A percentile compares a stretch with the other conserved stretches of the same genome.
Evolutionary conservation across 2,797 vertebrate species (phyloP).

Genomic region (Morelia viridis): DNA sequence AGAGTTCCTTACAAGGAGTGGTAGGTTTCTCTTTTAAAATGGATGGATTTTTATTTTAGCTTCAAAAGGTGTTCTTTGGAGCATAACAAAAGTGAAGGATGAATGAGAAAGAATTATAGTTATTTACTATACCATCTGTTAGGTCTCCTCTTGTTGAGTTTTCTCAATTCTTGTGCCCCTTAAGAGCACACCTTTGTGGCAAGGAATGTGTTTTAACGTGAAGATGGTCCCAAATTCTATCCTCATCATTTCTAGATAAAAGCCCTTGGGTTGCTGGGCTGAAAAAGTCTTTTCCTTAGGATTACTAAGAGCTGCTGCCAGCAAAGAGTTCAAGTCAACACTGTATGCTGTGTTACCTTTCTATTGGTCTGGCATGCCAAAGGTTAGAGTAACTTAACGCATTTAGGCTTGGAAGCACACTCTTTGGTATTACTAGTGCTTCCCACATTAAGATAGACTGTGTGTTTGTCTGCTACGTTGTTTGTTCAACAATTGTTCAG

Average conservation of each 20-base stretch:
- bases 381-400: neutral
- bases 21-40: neutral
- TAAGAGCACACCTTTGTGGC: neutral
- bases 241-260: neutral
- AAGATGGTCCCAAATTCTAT: neutral
- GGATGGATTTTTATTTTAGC: neutral
- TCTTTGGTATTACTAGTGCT: neutral
- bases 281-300: neutral
- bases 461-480: slow-evolving; percentile 36
- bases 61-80: neutral
- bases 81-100: neutral
- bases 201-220: neutral
- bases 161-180: neutral
- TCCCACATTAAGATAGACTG: slow-evolving; percentile 1
- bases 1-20: neutral
- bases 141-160: neutral
- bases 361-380: too few relatives aligned
- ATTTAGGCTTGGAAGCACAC: neutral
- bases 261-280: neutral
- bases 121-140: neutral
- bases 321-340: neutral
- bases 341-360: neutral
- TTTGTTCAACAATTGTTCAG: neutral
- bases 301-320: neutral
- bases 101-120: neutral